These are phyloP conservation scores for Drosophila gunungcola DNA, from an alignment of 1,140 invertebrate species.

Conservation along the genomic window DNA sequence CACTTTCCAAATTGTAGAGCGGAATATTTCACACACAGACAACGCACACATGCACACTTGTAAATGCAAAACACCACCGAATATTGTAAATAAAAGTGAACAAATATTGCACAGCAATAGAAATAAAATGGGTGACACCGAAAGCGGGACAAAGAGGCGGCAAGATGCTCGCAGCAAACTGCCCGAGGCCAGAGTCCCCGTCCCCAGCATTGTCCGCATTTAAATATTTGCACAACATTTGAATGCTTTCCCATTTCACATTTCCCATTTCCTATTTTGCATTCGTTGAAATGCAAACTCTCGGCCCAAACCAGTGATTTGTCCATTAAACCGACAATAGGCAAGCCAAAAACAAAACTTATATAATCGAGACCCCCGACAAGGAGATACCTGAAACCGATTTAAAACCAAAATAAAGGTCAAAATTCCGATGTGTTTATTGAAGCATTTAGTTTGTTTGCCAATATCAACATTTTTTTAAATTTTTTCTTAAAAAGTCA, in stretches of 20 bases:
- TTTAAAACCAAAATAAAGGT: background rate
- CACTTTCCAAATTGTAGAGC: conserved; percentile 74
- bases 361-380: background rate
- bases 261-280: conserved; percentile 71
- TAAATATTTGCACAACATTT: conserved; percentile 79
- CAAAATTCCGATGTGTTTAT: background rate
- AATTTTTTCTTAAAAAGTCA: too few relatives aligned
- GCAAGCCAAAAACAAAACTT: conserved; percentile 14
- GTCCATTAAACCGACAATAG: conserved; percentile 62
- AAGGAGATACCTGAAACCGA: background rate
- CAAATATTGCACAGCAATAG: conserved; percentile 62
- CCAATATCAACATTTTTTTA: too few relatives aligned
- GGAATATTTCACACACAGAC: conserved; percentile 55
- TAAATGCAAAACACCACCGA: conserved; percentile 52
- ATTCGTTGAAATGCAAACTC: conserved; percentile 66
- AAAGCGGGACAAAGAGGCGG: conserved; percentile 10
- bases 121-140: conserved; percentile 31
- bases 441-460: background rate
- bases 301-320: conserved; percentile 45
- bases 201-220: conserved; percentile 66
- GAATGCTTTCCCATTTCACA: conserved; percentile 73
- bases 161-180: conserved; percentile 22
- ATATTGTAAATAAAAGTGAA: conserved; percentile 76
- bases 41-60: conserved; percentile 35
- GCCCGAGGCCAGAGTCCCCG: conserved; percentile 30